phyloP scores from a whole-genome alignment of 2,113 vertebrate species.

The Antechinus flavipes region DNA sequence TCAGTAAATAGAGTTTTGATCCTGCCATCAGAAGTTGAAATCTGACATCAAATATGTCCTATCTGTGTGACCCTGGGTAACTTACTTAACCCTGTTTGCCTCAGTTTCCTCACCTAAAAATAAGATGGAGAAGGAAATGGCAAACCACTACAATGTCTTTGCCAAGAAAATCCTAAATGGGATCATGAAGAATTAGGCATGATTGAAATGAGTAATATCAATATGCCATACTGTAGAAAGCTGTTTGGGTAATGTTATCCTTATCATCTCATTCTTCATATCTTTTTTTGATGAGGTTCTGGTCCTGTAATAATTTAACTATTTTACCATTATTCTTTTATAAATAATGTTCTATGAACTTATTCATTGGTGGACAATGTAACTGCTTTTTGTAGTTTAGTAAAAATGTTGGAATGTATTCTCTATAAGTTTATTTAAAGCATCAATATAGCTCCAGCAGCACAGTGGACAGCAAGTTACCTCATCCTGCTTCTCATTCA shows the following conservation, averaged over 20 bases:
- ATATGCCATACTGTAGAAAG: neutral
- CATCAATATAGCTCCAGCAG: neutral
- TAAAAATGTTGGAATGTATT: neutral
- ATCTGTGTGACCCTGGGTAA: no score
- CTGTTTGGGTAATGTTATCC: neutral
- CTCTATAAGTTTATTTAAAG: neutral
- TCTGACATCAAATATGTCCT: no score
- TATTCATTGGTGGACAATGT: neutral
- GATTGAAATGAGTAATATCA: no score
- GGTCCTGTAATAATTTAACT: neutral
- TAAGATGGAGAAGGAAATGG: no score
- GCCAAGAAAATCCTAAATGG: no score
- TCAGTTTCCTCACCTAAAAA: no score
- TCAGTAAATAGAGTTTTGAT: no score
- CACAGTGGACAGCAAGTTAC: neutral
- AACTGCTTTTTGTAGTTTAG: neutral
- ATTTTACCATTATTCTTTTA: neutral
- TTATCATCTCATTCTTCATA: neutral
- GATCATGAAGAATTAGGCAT: no score
- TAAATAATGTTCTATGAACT: neutral
- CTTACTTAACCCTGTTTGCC: no score
- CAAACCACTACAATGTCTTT: no score
- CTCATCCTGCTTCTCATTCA: neutral
- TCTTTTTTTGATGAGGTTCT: neutral
- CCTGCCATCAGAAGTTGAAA: no score